A percentile compares a stretch with the other conserved stretches of the same genome.
Evolutionary conservation across 2,113 vertebrate genomes (phyloP).

Genomic region (Fulica atra): DNA sequence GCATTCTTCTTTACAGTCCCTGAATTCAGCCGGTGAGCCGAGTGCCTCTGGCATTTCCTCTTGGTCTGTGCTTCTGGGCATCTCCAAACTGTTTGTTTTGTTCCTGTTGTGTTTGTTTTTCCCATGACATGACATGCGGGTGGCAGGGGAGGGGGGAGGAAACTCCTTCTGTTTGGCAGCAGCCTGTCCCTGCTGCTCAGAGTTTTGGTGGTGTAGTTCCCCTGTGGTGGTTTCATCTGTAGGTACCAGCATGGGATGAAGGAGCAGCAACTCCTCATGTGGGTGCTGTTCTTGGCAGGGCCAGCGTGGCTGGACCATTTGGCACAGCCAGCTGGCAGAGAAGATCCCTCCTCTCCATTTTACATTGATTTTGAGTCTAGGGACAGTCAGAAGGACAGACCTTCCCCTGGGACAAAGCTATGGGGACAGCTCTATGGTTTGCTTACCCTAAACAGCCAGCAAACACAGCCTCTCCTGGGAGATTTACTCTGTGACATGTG

Average conservation of each 20-base stretch:
- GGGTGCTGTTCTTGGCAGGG: background rate
- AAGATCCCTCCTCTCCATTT: background rate
- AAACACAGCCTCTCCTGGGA: conserved; percentile 36
- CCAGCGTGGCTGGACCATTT: background rate
- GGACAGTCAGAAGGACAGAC: background rate
- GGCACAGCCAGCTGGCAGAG: background rate
- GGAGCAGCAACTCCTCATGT: conserved; percentile 39
- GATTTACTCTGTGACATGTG: background rate
- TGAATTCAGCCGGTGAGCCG: conserved; percentile 81
- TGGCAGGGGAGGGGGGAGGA: background rate
- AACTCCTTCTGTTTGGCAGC: conserved; percentile 57
- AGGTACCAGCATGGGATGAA: background rate
- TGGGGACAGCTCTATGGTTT: background rate
- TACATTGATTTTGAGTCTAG: background rate
- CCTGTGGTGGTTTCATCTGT: conserved; percentile 28
- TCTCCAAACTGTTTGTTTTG: conserved; percentile 62
- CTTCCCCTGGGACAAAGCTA: background rate
- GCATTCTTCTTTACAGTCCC: conserved; percentile 82
- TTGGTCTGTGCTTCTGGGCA: conserved; percentile 72
- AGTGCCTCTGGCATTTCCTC: conserved; percentile 65
- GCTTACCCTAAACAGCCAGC: background rate
- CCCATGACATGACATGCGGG: conserved; percentile 56
- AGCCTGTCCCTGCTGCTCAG: conserved; percentile 25
- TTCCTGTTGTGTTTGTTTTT: conserved; percentile 54
- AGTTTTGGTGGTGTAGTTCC: background rate